These are phyloP conservation scores for zebrafish (Danio rerio) DNA, from an alignment of 2,113 vertebrate species.

Conservation along the genomic window GRCz12tu NC_133193.1:47212501-47213000, in stretches of 20 bases:
- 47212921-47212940: no score
- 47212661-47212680: constrained; percentile 55
- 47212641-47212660: constrained; percentile 52
- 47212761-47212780: neutral
- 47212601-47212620: constrained; percentile 5
- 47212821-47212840: neutral
- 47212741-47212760: neutral
- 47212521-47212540: neutral
- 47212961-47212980: no score
- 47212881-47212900: no score
- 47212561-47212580: constrained; percentile 10
- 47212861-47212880: neutral
- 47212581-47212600: neutral
- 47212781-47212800: neutral
- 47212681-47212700: constrained; percentile 11
- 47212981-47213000: no score
- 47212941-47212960: no score
- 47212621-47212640: constrained; percentile 57
- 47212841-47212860: neutral
- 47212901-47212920: no score
- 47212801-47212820: neutral
- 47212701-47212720: constrained; percentile 17
- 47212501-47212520: neutral
- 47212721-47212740: neutral
- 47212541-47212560: constrained; percentile 10